Percentiles rank a stretch among this genome's conserved stretches.
These are phyloP conservation scores for Ips typographus DNA, from an alignment of 1,140 invertebrate species.

Conservation along the genomic window DNA sequence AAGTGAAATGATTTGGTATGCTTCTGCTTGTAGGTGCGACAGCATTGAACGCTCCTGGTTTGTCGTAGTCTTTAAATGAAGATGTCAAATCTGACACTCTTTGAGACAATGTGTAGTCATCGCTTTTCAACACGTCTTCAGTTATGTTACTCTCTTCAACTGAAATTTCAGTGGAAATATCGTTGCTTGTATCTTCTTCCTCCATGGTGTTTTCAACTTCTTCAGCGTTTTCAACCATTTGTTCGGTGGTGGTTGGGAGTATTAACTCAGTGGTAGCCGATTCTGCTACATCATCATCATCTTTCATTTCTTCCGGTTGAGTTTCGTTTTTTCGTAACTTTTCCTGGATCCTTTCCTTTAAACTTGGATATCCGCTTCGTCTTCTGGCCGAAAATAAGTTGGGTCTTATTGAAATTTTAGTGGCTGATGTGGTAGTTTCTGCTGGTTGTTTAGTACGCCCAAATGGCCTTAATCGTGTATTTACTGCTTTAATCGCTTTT, in stretches of 20 bases:
- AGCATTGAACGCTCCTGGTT: slow-evolving; percentile 59
- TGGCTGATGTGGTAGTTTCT: slow-evolving; percentile 36
- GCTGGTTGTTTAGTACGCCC: slow-evolving; percentile 43
- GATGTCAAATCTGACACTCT: slow-evolving; percentile 61
- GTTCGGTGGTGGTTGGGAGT: too few species aligned
- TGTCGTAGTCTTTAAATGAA: slow-evolving; percentile 61
- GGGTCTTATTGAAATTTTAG: slow-evolving; percentile 47
- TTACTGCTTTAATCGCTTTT: slow-evolving; percentile 43
- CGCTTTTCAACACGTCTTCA: slow-evolving; percentile 42
- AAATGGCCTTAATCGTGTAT: slow-evolving; percentile 48
- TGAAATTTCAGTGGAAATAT: slow-evolving; percentile 2
- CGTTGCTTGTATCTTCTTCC: not conserved
- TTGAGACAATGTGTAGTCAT: slow-evolving; percentile 53
- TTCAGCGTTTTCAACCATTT: not conserved
- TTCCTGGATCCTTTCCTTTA: slow-evolving; percentile 43
- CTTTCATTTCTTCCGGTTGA: slow-evolving; percentile 29
- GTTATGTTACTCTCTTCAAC: slow-evolving; percentile 31
- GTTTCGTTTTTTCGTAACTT: slow-evolving; percentile 32
- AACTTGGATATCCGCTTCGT: slow-evolving; percentile 43
- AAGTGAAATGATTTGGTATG: slow-evolving; percentile 61
- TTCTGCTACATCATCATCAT: slow-evolving; percentile 34
- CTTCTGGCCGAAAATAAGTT: slow-evolving; percentile 46
- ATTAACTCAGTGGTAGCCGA: slow-evolving; percentile 30
- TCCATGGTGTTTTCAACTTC: not conserved
- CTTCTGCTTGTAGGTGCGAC: slow-evolving; percentile 52